Percentiles rank a stretch among this genome's conserved stretches.
Conservation (phyloP, 2,888 invertebrate genomes). For the Eristalis tenax region DNA sequence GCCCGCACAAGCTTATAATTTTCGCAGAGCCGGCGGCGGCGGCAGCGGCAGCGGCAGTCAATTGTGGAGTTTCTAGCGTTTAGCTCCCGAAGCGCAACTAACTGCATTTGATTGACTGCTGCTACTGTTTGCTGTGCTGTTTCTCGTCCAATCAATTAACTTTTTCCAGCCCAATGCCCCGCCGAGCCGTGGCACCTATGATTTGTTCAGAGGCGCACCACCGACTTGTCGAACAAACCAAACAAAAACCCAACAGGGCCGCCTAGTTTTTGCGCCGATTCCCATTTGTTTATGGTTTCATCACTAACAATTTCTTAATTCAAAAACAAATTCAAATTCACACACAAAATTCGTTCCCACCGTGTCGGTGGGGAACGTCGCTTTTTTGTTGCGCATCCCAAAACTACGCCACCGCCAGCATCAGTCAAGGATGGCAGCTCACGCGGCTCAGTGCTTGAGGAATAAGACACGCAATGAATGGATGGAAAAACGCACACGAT, state of each 20-base stretch:
- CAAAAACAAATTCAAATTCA: slow-evolving; percentile 47
- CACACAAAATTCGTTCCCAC: slow-evolving; percentile 60
- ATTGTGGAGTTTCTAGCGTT: neutral
- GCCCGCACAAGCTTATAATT: slow-evolving; percentile 32
- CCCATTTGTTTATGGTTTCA: slow-evolving; percentile 67
- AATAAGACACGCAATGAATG: slow-evolving; percentile 52
- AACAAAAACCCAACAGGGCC: neutral
- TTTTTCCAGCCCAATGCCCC: slow-evolving; percentile 6
- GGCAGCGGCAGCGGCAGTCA: neutral
- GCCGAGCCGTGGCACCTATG: slow-evolving; percentile 6
- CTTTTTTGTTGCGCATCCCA: neutral
- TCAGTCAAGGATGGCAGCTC: neutral
- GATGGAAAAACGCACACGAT: slow-evolving; percentile 53
- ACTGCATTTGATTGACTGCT: slow-evolving; percentile 62
- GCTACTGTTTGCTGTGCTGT: slow-evolving; percentile 54
- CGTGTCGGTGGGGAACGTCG: neutral
- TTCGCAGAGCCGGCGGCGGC: slow-evolving; percentile 8
- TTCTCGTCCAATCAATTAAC: slow-evolving; percentile 44
- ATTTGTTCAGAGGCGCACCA: slow-evolving; percentile 5
- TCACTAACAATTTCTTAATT: slow-evolving; percentile 71
- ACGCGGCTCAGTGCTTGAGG: neutral
- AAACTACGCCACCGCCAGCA: neutral
- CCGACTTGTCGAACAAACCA: slow-evolving; percentile 3
- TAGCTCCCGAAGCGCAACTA: slow-evolving; percentile 33
- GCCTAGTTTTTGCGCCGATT: slow-evolving; percentile 6